These are phyloP conservation scores for Microcaecilia unicolor DNA, from an alignment of 2,797 vertebrate species.

Conservation along the genomic window DNA sequence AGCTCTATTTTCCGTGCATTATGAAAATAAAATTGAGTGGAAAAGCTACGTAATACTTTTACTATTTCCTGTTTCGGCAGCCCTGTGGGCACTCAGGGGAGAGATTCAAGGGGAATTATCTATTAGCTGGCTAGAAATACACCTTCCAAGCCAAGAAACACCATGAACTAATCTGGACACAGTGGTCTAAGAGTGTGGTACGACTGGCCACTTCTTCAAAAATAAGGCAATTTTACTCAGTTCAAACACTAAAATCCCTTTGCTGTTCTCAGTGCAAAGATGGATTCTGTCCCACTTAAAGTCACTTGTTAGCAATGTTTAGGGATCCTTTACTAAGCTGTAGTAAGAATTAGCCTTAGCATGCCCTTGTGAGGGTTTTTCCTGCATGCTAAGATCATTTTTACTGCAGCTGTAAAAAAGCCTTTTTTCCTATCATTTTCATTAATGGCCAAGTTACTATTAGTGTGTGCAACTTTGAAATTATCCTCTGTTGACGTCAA, in stretches of 20 bases:
- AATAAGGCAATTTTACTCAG: conserved; percentile 39
- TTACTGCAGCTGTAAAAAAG: no score
- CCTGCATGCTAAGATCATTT: no score
- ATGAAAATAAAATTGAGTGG: conserved; percentile 37
- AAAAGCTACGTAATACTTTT: conserved; percentile 68
- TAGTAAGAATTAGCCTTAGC: no score
- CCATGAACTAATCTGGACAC: conserved; percentile 58
- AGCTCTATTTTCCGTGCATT: conserved; percentile 34
- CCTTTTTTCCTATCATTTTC: no score
- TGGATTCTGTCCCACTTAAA: conserved; percentile 29
- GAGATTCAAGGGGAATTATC: conserved; percentile 49
- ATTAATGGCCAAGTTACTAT: no score
- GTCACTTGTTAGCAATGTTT: conserved; percentile 14
- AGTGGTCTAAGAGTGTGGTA: conserved; percentile 31
- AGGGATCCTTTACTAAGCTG: not conserved
- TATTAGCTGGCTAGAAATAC: conserved; percentile 60
- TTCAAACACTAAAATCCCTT: conserved; percentile 30
- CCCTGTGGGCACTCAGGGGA: conserved; percentile 35
- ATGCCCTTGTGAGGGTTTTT: no score
- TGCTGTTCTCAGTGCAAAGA: conserved; percentile 26
- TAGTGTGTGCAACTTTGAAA: no score
- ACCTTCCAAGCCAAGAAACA: conserved; percentile 59
- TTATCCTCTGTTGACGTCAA: no score
- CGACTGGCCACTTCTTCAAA: conserved; percentile 30
- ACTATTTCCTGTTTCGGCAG: conserved; percentile 75